These are phyloP conservation scores for Chymomyza procnemis DNA, from an alignment of 2,888 invertebrate genomes.

Conservation along the genomic window DNA sequence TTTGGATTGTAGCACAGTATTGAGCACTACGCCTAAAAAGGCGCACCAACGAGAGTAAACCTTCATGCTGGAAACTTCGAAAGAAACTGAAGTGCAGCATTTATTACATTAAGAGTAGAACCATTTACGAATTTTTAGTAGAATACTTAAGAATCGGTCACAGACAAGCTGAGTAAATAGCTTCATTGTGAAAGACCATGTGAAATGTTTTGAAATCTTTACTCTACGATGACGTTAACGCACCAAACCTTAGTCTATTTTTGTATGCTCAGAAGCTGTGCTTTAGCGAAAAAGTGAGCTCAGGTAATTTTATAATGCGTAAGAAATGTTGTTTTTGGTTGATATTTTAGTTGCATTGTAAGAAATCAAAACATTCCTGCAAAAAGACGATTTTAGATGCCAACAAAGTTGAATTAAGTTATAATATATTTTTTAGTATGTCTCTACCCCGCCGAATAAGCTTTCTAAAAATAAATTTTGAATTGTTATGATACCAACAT, in stretches of 20 bases:
- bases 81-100: conserved; percentile 46
- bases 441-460: no score
- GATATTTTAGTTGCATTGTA: no score
- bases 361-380: no score
- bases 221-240: conserved; percentile 25
- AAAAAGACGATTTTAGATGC: no score
- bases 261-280: neutral
- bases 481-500: no score
- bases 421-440: no score
- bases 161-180: conserved; percentile 72
- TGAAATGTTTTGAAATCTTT: conserved; percentile 66
- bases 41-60: conserved; percentile 21
- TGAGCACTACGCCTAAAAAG: conserved; percentile 17
- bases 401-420: no score
- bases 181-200: conserved; percentile 36
- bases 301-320: no score
- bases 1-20: conserved; percentile 8
- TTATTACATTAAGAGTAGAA: conserved; percentile 41
- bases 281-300: no score
- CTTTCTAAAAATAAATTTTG: no score
- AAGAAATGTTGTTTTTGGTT: no score
- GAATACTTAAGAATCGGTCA: conserved; percentile 37
- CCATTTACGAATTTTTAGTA: neutral
- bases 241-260: conserved; percentile 5
- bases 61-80: conserved; percentile 44